These are phyloP conservation scores for Crenichthys baileyi DNA, from an alignment of 2,797 vertebrate species.

Conservation along the genomic window DNA sequence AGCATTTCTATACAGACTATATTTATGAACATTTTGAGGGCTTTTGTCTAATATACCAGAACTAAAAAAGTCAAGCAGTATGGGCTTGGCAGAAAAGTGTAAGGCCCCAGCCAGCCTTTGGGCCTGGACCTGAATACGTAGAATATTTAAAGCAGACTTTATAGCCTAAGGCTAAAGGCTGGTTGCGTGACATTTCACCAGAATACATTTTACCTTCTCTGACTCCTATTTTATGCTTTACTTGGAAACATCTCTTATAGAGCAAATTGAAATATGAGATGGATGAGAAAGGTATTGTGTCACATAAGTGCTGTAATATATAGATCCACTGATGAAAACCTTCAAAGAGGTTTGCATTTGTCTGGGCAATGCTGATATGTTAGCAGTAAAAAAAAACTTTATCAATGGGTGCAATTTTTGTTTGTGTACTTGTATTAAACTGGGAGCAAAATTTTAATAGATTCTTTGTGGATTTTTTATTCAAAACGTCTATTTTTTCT, in stretches of 20 bases:
- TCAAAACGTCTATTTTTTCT: background rate
- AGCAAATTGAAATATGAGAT: background rate
- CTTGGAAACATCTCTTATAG: background rate
- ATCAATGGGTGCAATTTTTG: background rate
- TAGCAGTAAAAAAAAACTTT: background rate
- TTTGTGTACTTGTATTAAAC: background rate
- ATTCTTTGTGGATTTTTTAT: background rate
- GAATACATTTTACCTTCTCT: conserved; percentile 11
- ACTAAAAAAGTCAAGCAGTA: background rate
- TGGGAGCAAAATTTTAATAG: background rate
- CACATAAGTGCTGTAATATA: background rate
- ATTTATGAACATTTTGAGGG: background rate
- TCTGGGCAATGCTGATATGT: background rate
- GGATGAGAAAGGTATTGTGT: background rate
- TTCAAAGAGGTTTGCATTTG: background rate
- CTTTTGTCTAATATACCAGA: background rate
- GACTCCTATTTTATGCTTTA: conserved; percentile 7
- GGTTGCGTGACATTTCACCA: conserved; percentile 20
- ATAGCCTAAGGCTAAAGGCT: conserved; percentile 15
- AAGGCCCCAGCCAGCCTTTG: conserved; percentile 4
- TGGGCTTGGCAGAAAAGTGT: background rate
- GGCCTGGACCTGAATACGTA: background rate
- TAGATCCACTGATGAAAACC: background rate
- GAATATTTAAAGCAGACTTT: conserved; percentile 39
- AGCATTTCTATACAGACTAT: background rate